A percentile compares a stretch with the other conserved stretches of the same genome.
phyloP scores from a whole-genome alignment of 2,113 vertebrate species.

The Patagioenas fasciata region DNA sequence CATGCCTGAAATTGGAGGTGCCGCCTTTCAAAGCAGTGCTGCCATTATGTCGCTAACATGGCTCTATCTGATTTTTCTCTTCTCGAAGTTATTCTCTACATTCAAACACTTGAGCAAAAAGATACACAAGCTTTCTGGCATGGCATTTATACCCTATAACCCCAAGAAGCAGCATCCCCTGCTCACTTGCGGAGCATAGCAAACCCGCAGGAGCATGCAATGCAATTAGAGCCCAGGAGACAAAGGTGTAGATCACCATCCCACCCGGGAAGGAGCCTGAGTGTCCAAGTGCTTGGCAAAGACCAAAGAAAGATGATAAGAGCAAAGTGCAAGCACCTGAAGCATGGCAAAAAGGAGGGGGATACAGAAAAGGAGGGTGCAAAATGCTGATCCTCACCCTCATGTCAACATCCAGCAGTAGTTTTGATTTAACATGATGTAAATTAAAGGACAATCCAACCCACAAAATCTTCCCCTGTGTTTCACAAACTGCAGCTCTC shows the following conservation, averaged over 20 bases:
- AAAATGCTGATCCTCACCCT: background rate
- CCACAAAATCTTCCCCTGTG: background rate
- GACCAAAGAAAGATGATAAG: background rate
- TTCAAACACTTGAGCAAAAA: background rate
- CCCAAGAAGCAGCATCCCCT: background rate
- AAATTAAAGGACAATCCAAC: background rate
- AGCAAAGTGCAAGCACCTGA: background rate
- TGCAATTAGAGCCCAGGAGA: background rate
- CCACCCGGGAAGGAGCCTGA: fast-evolving
- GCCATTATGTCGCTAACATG: background rate
- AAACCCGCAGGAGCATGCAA: background rate
- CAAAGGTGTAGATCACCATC: background rate
- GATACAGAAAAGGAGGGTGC: background rate
- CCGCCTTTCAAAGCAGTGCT: background rate
- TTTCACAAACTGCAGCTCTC: background rate
- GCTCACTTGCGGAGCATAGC: background rate
- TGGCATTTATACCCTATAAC: background rate
- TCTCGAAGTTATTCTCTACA: background rate
- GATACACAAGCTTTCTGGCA: background rate
- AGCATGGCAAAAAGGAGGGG: background rate
- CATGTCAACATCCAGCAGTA: background rate
- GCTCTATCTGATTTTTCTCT: background rate
- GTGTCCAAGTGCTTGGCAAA: fast-evolving
- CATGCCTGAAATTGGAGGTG: background rate
- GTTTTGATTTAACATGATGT: background rate